Evolutionary conservation across 2,888 invertebrate genomes (phyloP), one percentile per base, ranked within the genome.

Genomic region (Xestia sexstrigata): DNA sequence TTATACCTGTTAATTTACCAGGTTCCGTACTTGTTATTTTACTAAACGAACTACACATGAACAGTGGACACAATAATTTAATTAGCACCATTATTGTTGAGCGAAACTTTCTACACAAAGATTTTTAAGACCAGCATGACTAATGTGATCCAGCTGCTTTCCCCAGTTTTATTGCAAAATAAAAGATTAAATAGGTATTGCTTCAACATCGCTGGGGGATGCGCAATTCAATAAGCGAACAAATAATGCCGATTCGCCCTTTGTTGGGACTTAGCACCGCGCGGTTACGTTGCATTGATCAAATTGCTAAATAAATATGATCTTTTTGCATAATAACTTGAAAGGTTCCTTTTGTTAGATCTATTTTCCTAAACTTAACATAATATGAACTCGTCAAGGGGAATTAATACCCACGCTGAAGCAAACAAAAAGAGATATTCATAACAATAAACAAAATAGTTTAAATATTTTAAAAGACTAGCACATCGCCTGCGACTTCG

Each of bases 111-210:
- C 35, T 49, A 17, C 13, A 68, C 9, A 82, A 83, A 79, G 66
- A 83, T 81, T 69, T 78, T 62, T 70, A 76, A 83, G 80, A 91
- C 90, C 85, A 86, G 91, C 92, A 90, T 91, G 89, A 89, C 93
- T 91, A 94, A 94, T 93, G 92, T 88, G 90, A 78, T 92, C 86
- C 96, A 96, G 95, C 95, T 96, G 96, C 93, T 93, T 89, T 91
- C 86, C 86, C 88, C 83, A 30, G 30, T 91, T 94, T 95, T 95
- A 95, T 95, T 95, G 93, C 94, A 88, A 93, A 94, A 95, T 93
- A 94, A 95, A 95, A 94, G 94, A 94, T 95, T 93, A 93, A 92
- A 91, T 89, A 84, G 78, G 85, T 82, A 86, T 85, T 85, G 87
- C 79, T 80, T 70, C 73, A 65, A 69, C 85, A 80, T 84, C 82